Conservation (phyloP, 2,113 vertebrate species). For the Microtus montanus region DNA sequence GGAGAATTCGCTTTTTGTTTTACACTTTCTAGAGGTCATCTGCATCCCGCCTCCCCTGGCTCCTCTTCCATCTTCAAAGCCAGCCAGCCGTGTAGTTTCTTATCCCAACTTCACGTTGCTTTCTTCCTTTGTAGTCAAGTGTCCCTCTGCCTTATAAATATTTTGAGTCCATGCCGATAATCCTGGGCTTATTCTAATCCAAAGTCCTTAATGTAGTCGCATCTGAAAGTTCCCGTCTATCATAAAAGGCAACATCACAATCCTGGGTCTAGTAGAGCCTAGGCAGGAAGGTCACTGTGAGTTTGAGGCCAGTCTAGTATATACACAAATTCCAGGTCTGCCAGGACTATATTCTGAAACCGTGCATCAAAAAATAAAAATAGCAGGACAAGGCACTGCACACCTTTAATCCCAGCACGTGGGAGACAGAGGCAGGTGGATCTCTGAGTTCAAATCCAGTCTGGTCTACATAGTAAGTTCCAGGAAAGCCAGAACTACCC, state of each 20-base stretch:
- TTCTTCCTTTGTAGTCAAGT: background rate
- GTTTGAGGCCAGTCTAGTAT: background rate
- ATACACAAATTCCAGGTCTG: background rate
- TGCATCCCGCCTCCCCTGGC: background rate
- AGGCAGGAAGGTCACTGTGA: background rate
- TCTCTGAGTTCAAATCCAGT: background rate
- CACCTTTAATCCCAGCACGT: background rate
- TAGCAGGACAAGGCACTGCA: rapidly evolving
- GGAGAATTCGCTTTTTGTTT: background rate
- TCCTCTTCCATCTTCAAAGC: background rate
- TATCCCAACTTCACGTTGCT: background rate
- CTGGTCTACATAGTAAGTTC: background rate
- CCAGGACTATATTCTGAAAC: background rate
- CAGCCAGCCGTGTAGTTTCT: background rate
- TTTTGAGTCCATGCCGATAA: background rate
- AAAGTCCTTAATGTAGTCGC: background rate
- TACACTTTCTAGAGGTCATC: background rate
- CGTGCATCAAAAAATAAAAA: background rate
- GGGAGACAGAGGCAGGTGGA: background rate
- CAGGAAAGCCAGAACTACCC: background rate
- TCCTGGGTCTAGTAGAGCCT: background rate
- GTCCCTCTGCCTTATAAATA: background rate
- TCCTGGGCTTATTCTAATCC: background rate
- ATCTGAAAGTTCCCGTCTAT: background rate
- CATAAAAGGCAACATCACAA: background rate